Percentiles rank a stretch among this genome's conserved stretches.
These are phyloP conservation scores for Oeneis ivallda DNA, from an alignment of 2,888 invertebrate species.

Conservation along the genomic window DNA sequence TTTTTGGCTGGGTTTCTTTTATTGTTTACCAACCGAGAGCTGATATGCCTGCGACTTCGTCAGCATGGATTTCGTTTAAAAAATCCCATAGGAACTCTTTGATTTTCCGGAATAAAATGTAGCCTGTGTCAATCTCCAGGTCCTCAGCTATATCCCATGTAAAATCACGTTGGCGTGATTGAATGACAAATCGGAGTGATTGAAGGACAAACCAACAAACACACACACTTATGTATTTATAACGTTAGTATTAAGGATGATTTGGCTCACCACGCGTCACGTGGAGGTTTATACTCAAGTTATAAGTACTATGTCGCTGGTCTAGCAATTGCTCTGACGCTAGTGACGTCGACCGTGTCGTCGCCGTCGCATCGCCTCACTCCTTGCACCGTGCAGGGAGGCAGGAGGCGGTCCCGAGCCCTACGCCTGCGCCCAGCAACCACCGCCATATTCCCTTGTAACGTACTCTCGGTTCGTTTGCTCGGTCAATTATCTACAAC, in stretches of 20 bases:
- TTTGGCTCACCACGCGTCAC: neutral
- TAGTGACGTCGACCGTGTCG: slow-evolving; percentile 39
- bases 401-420: slow-evolving; percentile 57
- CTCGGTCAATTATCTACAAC: slow-evolving; percentile 68
- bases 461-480: slow-evolving; percentile 67
- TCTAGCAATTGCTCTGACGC: slow-evolving; percentile 20
- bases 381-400: slow-evolving; percentile 55
- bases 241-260: neutral
- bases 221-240: too few species aligned
- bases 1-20: too few species aligned
- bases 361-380: slow-evolving; percentile 59
- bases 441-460: slow-evolving; percentile 64
- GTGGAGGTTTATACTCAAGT: neutral
- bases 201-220: too few species aligned
- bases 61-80: too few species aligned
- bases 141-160: too few species aligned
- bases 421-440: slow-evolving; percentile 64
- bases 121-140: too few species aligned
- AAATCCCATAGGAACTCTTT: too few species aligned
- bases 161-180: too few species aligned
- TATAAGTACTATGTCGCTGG: neutral
- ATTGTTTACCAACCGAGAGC: too few species aligned
- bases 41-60: too few species aligned
- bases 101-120: too few species aligned
- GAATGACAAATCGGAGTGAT: too few species aligned